Base-by-base conservation (phyloP, 2,113 vertebrate species). In the Callipepla californica region DNA sequence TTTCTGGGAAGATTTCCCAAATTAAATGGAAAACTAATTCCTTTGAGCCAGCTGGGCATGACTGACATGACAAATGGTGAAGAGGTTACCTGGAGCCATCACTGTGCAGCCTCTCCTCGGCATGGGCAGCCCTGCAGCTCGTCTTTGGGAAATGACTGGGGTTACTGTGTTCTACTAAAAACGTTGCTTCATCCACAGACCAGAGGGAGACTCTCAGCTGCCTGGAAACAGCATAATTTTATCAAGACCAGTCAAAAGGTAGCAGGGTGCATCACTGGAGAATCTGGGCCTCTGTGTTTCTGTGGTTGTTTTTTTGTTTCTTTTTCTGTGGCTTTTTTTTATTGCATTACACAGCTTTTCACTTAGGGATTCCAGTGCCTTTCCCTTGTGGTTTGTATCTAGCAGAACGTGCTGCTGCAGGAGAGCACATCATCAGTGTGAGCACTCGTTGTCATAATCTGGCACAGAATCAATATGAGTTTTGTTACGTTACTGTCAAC, bases 1-100 rank as follows among this genome's bases (percentile, higher is more conserved):
- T 83, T 76, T 86, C 83, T 73, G 75, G 79, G 87, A 90, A 81
- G 13, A 78, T 17, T 65, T 87, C 79, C 82, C 69, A 78, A 65
- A 66, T 81, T 69, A 57, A 85, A 74, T 67, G 34, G 78, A 85
- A 92, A 87, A 69, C 13, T 42, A 59, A 84, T 87, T 94, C 61
- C 79, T 88, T 68, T 44, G 65, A 81, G 75, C 55, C 55, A 65
- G 65, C 74, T 81, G 63, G 89, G 65, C 82, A 36, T 81, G 79
- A 61, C 65, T 81, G 79, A 73, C 57, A 23, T 78, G 83, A 79
- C 30, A 14, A 87, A 47, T 40, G 45, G 45, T 25, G 74, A 94
- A 57, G 61, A 74, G 61, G 66, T 75, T 79, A 26, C 94, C 66
- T 69, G 83, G 70, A 90, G 53, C 73, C 58, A 4, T 58, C 23